Conservation (phyloP, 2,797 vertebrate genomes). For the Catharus ustulatus region DNA sequence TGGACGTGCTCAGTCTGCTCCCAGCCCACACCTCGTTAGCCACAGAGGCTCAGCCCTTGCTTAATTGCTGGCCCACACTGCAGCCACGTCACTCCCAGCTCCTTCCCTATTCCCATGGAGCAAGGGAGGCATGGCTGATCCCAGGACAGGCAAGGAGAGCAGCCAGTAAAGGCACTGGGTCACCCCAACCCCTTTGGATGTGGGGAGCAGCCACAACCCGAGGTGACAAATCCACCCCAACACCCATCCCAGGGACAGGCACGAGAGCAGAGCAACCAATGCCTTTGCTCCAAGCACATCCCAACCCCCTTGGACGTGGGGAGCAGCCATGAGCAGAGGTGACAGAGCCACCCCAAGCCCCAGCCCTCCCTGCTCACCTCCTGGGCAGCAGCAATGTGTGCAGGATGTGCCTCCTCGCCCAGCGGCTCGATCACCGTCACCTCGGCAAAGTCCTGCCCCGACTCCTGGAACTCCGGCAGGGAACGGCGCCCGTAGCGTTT, state of each 20-base stretch:
- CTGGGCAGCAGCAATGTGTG: not conserved
- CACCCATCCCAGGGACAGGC: not conserved
- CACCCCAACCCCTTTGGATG: rapidly evolving
- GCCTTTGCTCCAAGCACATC: not conserved
- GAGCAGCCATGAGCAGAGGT: rapidly evolving
- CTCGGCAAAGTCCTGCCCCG: constrained; percentile 76
- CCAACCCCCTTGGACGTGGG: not conserved
- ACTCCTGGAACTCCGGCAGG: constrained; percentile 84
- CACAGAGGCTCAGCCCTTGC: not conserved
- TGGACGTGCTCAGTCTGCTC: not conserved
- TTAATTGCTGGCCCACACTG: not conserved
- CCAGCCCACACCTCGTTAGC: constrained; percentile 34
- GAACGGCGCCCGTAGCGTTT: constrained; percentile 93
- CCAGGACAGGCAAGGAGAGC: rapidly evolving
- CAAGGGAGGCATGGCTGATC: rapidly evolving
- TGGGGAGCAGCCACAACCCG: rapidly evolving
- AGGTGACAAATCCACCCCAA: not conserved
- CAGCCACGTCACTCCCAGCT: not conserved
- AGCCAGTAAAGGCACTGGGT: rapidly evolving
- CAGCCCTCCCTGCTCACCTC: constrained; percentile 61
- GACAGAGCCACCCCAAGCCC: not conserved
- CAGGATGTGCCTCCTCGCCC: constrained; percentile 24
- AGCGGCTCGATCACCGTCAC: constrained; percentile 73
- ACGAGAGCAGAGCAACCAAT: rapidly evolving
- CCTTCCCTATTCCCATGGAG: not conserved